Evolutionary conservation across 2,797 vertebrate species (phyloP).

Genomic region (Centropyge bicolor): DNA sequence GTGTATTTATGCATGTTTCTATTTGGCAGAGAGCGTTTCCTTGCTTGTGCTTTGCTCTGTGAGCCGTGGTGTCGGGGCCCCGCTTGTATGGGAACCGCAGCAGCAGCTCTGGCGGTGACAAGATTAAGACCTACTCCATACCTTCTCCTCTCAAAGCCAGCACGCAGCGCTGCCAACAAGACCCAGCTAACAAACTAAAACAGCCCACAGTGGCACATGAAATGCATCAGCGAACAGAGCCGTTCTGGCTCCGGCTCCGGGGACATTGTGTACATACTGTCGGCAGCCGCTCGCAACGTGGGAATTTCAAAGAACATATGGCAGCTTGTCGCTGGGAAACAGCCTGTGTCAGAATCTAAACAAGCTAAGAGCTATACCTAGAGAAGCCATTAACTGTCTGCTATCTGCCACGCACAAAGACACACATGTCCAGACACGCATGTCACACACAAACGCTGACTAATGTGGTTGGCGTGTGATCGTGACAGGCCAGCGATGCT

Average conservation of each 20-base stretch:
- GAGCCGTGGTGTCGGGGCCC: slow-evolving; percentile 28
- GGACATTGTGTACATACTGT: slow-evolving; percentile 73
- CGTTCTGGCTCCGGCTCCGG: slow-evolving; percentile 59
- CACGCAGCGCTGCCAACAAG: slow-evolving; percentile 58
- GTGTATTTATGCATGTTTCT: slow-evolving; percentile 26
- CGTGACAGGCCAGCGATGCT: slow-evolving; percentile 33
- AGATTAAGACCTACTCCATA: slow-evolving; percentile 66
- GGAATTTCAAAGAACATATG: slow-evolving; percentile 78
- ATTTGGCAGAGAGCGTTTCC: slow-evolving; percentile 19
- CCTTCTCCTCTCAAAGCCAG: slow-evolving; percentile 53
- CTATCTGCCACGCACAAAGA: slow-evolving; percentile 54
- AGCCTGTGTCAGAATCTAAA: slow-evolving; percentile 68
- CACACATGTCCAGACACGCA: slow-evolving; percentile 38
- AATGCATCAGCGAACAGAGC: slow-evolving; percentile 70
- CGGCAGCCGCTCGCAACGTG: slow-evolving; percentile 65
- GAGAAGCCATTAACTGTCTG: slow-evolving; percentile 56
- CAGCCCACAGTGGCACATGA: slow-evolving; percentile 64
- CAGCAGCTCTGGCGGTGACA: slow-evolving; percentile 44
- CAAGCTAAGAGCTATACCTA: slow-evolving; percentile 58
- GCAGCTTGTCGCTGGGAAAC: slow-evolving; percentile 73
- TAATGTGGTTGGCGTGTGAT: slow-evolving; percentile 50
- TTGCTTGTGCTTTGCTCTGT: slow-evolving; percentile 23
- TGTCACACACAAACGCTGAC: slow-evolving; percentile 43
- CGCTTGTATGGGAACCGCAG: neutral
- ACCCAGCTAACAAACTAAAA: slow-evolving; percentile 63